Percentiles rank a stretch among this genome's conserved stretches.
Conservation (phyloP, 2,888 invertebrate species). For the Himalopsyche japonica region DNA sequence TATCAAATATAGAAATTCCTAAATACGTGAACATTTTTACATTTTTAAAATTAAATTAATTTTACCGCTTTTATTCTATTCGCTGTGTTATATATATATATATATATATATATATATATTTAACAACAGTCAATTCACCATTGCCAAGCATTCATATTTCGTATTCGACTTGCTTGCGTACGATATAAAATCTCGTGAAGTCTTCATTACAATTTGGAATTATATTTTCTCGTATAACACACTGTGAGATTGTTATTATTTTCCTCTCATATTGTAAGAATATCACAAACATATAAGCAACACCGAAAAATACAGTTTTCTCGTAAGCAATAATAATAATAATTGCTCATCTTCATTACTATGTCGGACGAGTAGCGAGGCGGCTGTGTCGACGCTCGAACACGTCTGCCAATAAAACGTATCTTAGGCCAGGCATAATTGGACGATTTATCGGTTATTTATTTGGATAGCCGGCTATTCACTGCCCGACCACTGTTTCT, state of each 20-base stretch:
- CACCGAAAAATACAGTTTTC: not conserved
- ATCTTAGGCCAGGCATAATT: not conserved
- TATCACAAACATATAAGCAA: not conserved
- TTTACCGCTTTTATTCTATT: too few relatives aligned
- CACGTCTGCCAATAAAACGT: not conserved
- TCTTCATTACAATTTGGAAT: too few relatives aligned
- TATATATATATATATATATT: too few relatives aligned
- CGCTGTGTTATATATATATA: too few relatives aligned
- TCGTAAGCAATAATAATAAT: not conserved
- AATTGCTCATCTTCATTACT: not conserved
- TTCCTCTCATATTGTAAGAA: not conserved
- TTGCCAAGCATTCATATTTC: too few relatives aligned
- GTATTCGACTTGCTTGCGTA: too few relatives aligned
- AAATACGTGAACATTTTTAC: too few relatives aligned
- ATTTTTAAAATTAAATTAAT: too few relatives aligned
- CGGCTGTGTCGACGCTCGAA: not conserved
- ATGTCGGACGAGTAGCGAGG: not conserved
- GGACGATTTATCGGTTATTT: slow-evolving; percentile 11
- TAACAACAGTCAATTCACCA: too few relatives aligned
- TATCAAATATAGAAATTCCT: too few relatives aligned
- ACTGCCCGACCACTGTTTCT: not conserved
- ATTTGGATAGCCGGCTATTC: not conserved
- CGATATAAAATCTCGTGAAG: too few relatives aligned
- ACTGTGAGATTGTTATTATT: not conserved
- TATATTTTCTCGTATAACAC: not conserved